phyloP scores from a whole-genome alignment of 2,888 invertebrate genomes.

The Microctonus hyperodae region DNA sequence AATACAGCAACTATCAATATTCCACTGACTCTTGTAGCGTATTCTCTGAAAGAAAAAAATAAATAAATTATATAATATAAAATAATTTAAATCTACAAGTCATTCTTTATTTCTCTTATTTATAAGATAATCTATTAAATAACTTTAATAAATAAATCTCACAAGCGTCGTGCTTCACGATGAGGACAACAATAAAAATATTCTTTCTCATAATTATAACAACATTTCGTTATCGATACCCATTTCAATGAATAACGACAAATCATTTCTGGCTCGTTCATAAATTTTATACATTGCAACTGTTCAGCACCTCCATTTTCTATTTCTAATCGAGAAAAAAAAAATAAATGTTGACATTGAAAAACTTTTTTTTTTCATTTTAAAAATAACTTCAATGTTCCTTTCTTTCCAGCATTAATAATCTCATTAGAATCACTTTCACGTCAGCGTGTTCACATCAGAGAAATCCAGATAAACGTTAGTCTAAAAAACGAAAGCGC shows the following conservation, averaged over 20 bases:
- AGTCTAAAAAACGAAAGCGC: slow-evolving; percentile 21
- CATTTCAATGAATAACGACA: slow-evolving; percentile 18
- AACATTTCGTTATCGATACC: slow-evolving; percentile 24
- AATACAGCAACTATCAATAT: slow-evolving; percentile 21
- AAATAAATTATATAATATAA: background rate
- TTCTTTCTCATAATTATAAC: slow-evolving; percentile 35
- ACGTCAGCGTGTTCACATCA: background rate
- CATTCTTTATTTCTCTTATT: too few species aligned
- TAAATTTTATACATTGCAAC: slow-evolving; percentile 23
- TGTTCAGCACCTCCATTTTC: slow-evolving; percentile 12
- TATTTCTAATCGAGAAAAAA: background rate
- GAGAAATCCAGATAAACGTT: slow-evolving; percentile 21
- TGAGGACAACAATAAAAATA: slow-evolving; percentile 36
- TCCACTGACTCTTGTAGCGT: slow-evolving; percentile 30
- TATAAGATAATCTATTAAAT: background rate
- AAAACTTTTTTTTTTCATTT: background rate
- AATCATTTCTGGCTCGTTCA: background rate
- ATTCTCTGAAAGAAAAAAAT: too few species aligned
- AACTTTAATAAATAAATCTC: slow-evolving; percentile 21
- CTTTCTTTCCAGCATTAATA: background rate
- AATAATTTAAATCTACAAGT: too few species aligned
- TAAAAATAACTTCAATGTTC: background rate
- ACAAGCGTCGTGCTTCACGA: slow-evolving; percentile 29
- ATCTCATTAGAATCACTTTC: slow-evolving; percentile 8
- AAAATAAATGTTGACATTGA: background rate